Base-by-base conservation (phyloP, 2,113 vertebrate genomes). In the Acanthisitta chloris region DNA sequence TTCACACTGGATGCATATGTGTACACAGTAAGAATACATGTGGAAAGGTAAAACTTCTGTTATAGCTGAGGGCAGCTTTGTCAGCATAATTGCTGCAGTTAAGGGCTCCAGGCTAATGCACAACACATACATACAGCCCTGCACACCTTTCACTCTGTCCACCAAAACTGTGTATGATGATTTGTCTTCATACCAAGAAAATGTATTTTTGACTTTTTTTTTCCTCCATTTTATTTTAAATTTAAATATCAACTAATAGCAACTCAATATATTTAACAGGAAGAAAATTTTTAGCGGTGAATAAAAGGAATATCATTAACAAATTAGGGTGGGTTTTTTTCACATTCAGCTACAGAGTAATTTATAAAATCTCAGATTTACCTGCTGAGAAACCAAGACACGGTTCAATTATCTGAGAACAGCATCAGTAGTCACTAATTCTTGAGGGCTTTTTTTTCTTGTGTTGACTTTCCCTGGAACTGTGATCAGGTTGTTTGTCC, bases 21-120 rank as follows among this genome's bases (percentile, higher is more conserved):
- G 74, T 31, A 61, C 51, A 89, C 1, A 7, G 26, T 52, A 91
- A 74, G 54, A 65, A 49, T 71, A 87, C 57, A 72, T 54, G n/a
- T 92, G 74, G 79, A 86, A 88, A 95, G 79, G 87, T 94, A 88
- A 83, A 92, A 81, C 72, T 80, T 89, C 59, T 88, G 33, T 34
- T 49, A 18, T 4, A 80, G 54, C 43, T n/a, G 76, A 72, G 17
- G 43, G 14, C 24, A 91, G 78, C 69, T 92, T 89, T 92, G 52
- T 85, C 73, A 81, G 57, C 38, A 16, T 45, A 93, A 86, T 55
- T 52, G 45, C 82, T 90, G 82, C 65, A 64, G 52, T 31, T 69
- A 76, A 84, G 58, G 54, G 55, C 64, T 94, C 19, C 66, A 89
- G 80, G 74, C 46, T 87, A 88, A 91, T 14, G 65, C 31, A 76